Evolutionary conservation across 2,888 invertebrate species (phyloP).

Genomic region (Rutpela maculata): DNA sequence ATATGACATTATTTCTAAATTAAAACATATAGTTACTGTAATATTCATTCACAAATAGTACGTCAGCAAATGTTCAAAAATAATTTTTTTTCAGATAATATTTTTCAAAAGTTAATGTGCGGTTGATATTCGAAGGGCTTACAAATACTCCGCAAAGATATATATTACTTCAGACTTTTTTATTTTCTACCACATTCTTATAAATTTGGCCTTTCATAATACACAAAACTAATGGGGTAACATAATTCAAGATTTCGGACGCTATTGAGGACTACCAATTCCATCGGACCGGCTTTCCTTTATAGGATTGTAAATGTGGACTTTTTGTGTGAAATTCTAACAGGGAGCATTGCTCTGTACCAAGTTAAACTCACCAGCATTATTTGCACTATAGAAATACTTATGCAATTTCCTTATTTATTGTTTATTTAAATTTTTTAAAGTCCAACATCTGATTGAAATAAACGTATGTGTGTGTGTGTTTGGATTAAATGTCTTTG

Average conservation of each 20-base stretch:
- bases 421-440: too few relatives aligned
- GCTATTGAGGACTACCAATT: slow-evolving; percentile 18
- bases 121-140: background rate
- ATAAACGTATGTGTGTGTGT: too few relatives aligned
- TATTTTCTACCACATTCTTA: background rate
- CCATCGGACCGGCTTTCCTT: background rate
- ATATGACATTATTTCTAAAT: too few relatives aligned
- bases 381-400: background rate
- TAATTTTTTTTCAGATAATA: too few relatives aligned
- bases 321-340: slow-evolving; percentile 1
- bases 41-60: too few relatives aligned
- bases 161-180: background rate
- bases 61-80: too few relatives aligned
- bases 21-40: too few relatives aligned
- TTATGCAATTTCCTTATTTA: too few relatives aligned
- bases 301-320: slow-evolving; percentile 5
- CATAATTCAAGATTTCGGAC: slow-evolving; percentile 25
- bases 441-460: too few relatives aligned
- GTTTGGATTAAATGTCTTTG: too few relatives aligned
- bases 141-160: background rate
- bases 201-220: background rate
- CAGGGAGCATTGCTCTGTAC: background rate
- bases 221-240: background rate
- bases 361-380: background rate
- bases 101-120: too few relatives aligned